Evolutionary conservation across 2,113 vertebrate genomes (phyloP), one percentile per base, ranked within the genome.

Genomic region (Chaetodon auriga): DNA sequence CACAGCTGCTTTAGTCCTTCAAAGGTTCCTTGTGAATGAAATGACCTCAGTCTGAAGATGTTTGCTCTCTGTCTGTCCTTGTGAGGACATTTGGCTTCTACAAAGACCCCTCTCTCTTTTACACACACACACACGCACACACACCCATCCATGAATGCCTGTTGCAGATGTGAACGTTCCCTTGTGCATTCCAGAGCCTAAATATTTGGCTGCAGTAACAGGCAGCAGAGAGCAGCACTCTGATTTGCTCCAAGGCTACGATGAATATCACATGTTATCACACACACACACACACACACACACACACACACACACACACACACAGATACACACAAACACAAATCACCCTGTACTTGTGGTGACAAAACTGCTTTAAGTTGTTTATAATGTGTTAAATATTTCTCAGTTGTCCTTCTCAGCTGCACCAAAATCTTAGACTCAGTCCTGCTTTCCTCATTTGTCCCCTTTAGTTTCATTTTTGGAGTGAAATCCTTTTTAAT

Each of bases 241-340:
- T 86, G 82, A 89, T 86, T 87, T 55, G 51, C 86, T 91, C 79
- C 84, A 71, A 69, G 86, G 77, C 83, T 71, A 38, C 68, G 80
- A 92, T 92, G 88, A 82, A 89, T 88, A 90, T 90, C 90, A 88
- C 88, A 85, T 91, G 90, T 87, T 92, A 80, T 88, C 73, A 57
- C 54, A 69, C 55, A 72, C 79, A 81, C 64, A 69, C 16, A 38
- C 75, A 49, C 72, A 61, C 53, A 54, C 30, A 25, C 10, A 46
- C 25, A 12, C 68, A 70, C 71, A 68, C 43, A 46, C 41, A 80
- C 5, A 13, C 61, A 82, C 65, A 62, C 51, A 58, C 62, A 41
- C 81, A 73, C 62, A 41, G 12, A 46, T 11, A 41, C 11, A 21
- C 49, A 51, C 73, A 54, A 46, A 53, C 46, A 66, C 2, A 15